Base-by-base conservation (phyloP, 1,140 invertebrate genomes). In the Micrasema longulum region DNA sequence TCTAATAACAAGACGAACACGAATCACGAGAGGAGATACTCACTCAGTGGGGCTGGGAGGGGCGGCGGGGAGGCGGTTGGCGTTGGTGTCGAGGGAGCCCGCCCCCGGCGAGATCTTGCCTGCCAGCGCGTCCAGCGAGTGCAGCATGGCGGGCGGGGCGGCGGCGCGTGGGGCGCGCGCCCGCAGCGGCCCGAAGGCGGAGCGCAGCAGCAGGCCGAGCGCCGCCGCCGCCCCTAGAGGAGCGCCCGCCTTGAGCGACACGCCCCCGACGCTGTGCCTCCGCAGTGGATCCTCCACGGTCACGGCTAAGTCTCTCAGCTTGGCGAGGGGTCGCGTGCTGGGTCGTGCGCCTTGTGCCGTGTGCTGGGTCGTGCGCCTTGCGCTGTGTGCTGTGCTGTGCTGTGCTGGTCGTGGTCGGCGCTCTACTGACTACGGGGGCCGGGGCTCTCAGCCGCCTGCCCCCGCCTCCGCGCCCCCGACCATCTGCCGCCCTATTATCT, bases 21-120 rank as follows among this genome's bases (percentile, higher is more conserved):
- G 43, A 4, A n/a, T n/a, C 1, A 6, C 43, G 48, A 11, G 18
- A 6, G 11, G 48, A 11, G 18, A 9, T 70, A 76, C 74, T 76
- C 66, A 76, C 74, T 76, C 74, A 23, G 66, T 68, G 26, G 71
- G 67, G 55, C 55, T 60, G 41, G 60, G 60, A 12, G 36, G 55
- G 26, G 31, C 36, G 14, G 79, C 79, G 36, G 80, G 79, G 73
- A 87, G 85, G 70, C 87, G 80, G 79, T 88, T 88, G 53, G 86
- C 87, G 80, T 88, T 88, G 41, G 83, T 79, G 81, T 88, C 88
- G 74, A 87, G 82, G 41, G 31, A 47, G 57, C 18, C 82, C 84
- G 26, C 85, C 72, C 90, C 89, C 78, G 91, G 91, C 82, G 91
- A 92, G 83, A 93, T 91, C 83, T 93, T 93, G 78, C 90, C 91